These are phyloP conservation scores for Thamnophis sirtalis DNA, from an alignment of 2,113 vertebrate species.

Conservation along the genomic window DNA sequence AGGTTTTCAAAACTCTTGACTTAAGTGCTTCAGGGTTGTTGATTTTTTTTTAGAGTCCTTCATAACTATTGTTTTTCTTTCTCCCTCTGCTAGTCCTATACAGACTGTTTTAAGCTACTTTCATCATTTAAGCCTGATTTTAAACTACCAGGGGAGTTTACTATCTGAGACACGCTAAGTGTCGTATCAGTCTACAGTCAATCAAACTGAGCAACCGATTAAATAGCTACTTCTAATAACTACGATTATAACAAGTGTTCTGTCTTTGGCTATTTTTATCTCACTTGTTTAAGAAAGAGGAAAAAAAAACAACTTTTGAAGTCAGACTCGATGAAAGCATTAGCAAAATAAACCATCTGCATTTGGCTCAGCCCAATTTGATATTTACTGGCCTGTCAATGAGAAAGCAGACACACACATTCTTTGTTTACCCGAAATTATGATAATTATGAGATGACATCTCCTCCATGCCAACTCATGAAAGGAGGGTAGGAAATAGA, in stretches of 20 bases:
- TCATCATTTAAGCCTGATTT: neutral
- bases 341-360: neutral
- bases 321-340: neutral
- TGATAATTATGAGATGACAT: constrained; percentile 9
- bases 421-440: neutral
- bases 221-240: neutral
- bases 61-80: neutral
- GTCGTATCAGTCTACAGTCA: neutral
- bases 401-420: neutral
- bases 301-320: neutral
- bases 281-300: neutral
- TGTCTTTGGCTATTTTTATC: neutral
- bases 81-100: neutral
- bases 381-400: neutral
- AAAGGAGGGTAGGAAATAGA: neutral
- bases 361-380: neutral
- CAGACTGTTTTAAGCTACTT: neutral
- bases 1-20: neutral
- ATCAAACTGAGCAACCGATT: too few species aligned
- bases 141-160: neutral
- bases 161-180: neutral
- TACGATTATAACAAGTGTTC: neutral
- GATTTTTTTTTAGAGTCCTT: neutral
- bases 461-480: neutral
- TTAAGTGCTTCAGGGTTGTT: neutral